phyloP scores from a whole-genome alignment of 2,113 vertebrate species.

The Aegypius monachus region DNA sequence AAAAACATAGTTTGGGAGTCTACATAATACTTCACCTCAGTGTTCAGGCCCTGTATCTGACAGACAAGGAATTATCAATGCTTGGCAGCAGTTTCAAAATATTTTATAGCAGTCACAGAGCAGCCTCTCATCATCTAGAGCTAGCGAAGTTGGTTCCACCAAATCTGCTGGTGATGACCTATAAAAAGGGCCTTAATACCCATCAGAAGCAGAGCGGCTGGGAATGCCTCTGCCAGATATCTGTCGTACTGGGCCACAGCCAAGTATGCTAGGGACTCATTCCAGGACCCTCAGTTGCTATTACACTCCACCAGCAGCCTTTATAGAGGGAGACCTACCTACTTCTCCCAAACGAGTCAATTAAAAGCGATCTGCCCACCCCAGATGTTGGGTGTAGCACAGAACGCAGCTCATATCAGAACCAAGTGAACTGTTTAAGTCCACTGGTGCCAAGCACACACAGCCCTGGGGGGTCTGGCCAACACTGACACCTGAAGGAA shows the following conservation, averaged over 20 bases:
- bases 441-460: not conserved
- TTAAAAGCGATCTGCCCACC: not conserved
- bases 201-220: not conserved
- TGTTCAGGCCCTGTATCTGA: not conserved
- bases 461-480: not conserved
- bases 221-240: not conserved
- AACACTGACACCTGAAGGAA: slow-evolving; percentile 1
- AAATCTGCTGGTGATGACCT: slow-evolving; percentile 10
- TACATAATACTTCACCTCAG: rapidly evolving
- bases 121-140: not conserved
- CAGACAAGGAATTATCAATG: not conserved
- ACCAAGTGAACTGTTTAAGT: not conserved
- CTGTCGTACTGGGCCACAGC: not conserved
- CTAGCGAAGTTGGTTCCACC: not conserved
- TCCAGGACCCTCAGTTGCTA: not conserved
- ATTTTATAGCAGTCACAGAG: not conserved
- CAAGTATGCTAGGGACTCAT: not conserved
- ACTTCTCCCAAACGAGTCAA: not conserved
- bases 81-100: not conserved
- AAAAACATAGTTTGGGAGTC: not conserved
- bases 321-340: not conserved
- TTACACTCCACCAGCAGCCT: not conserved
- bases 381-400: not conserved
- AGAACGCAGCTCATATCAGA: not conserved
- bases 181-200: not conserved